Base-by-base conservation (phyloP, 1,140 invertebrate species). In the Gonioctena quinquepunctata region DNA sequence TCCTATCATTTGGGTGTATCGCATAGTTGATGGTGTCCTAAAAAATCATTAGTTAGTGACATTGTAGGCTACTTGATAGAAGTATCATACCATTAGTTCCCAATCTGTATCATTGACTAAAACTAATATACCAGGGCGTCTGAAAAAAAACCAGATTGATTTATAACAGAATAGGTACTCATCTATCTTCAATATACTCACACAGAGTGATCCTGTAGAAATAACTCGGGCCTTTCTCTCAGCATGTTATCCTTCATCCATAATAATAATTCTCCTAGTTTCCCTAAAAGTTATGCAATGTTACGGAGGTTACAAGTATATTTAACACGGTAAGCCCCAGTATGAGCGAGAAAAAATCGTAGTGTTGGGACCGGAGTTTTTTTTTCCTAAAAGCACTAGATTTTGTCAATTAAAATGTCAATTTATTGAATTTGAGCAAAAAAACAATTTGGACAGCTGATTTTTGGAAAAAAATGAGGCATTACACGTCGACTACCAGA, bases 51-150 rank as follows among this genome's bases (percentile, higher is more conserved):
- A 52, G 57, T 54, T 64, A 21, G 26, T 56, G 27, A 69, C 16
- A 33, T 27, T 7, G 33, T 6, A 11, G 19, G 7, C 0, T 63
- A 54, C 3, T 18, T 21, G 48, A 18, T 11, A 49, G 18, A 26
- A 28, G 59, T 18, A 66, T 26, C 61, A 49, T 86, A 93, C 92
- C 80, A 92, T 80, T 22, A 98, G 83, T 85, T 98, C 95, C 96
- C 96, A 98, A 82, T 98, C 96, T 0, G 90, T 87, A 76, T 97
- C 95, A 80, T 98, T 98, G 5, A 98, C 88, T 2, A 98, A 83
- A 2, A 98, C 95, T 28, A 98, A 84, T 75, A 98, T 97, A 33
- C 96, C 96, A 5, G 96, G 95, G 66, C 96, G 86, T 21, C 94
- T 95, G 63, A 80, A 88, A 74, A 71, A 57, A 68, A 16, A 42